Evolutionary conservation across 2,113 vertebrate genomes (phyloP).

Genomic region (Nansenia antarctica): DNA sequence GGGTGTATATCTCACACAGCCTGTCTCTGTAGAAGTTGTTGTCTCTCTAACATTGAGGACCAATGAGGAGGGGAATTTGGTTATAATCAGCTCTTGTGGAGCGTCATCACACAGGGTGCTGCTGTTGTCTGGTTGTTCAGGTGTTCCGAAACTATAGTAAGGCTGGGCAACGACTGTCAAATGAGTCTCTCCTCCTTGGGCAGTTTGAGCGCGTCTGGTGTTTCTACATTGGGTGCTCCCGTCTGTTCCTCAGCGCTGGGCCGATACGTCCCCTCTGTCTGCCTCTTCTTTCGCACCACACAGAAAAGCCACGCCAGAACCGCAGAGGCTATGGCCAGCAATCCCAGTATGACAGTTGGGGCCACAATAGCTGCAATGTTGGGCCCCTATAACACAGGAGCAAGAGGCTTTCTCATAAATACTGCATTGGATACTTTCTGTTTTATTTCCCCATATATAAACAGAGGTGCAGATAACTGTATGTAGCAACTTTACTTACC

Average conservation of each 20-base stretch:
- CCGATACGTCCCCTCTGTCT: constrained; percentile 87
- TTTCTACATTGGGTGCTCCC: constrained; percentile 68
- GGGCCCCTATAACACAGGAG: constrained; percentile 28
- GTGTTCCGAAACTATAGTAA: not conserved
- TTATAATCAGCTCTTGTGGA: not conserved
- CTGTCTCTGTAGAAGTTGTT: not conserved
- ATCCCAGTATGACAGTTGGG: constrained; percentile 74
- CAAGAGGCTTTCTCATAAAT: not conserved
- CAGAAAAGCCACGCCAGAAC: constrained; percentile 68
- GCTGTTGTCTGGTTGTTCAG: not conserved
- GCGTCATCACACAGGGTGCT: not conserved
- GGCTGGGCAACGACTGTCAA: constrained; percentile 60
- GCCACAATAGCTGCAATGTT: constrained; percentile 82
- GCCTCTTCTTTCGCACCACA: constrained; percentile 84
- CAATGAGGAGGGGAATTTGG: not conserved
- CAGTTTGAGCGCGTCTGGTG: constrained; percentile 80
- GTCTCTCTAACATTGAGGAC: not conserved
- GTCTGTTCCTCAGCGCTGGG: constrained; percentile 88
- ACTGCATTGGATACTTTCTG: not conserved
- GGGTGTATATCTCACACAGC: not conserved
- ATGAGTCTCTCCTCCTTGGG: constrained; percentile 92
- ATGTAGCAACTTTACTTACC: constrained; percentile 42
- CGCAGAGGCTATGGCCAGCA: constrained; percentile 68
- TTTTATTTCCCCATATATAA: not conserved
- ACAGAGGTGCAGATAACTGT: not conserved